Base-by-base conservation (phyloP, 2,113 vertebrate species). In the Daubentonia madagascariensis region DNA sequence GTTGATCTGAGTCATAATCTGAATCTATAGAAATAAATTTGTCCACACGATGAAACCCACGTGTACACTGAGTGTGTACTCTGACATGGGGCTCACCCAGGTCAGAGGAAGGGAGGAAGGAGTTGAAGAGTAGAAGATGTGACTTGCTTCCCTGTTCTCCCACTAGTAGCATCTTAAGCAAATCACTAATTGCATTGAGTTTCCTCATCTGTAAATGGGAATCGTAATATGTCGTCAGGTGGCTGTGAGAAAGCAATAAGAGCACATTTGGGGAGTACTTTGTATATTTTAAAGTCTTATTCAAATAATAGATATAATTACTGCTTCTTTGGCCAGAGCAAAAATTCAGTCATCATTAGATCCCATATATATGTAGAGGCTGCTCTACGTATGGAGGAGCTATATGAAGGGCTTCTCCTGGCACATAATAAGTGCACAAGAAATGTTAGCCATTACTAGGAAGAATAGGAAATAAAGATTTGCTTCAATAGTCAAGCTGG, bases 381-480 rank as follows among this genome's bases (percentile, higher is more conserved):
- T n/a, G n/a, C n/a, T n/a, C n/a, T n/a, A n/a, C n/a, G n/a, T n/a
- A n/a, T n/a, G n/a, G 23, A 65, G 45, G 6, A 43, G 17, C 65
- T 50, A 1, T 54, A 14, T 23, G 57, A 52, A 63, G 52, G 23
- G 10, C 52, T 92, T 54, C 40, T 5, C n/a, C 45, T 40, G 22
- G 20, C 61, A 18, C 0, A 1, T 73, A 20, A 73, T n/a, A 40
- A 48, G 3, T 7, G 13, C 35, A 30, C 3, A 23, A 0, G 43
- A 68, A 18, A 32, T 4, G 54, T 65, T 11, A 78, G 28, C 2
- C 23, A 37, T 10, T 13, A 5, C 67, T 37, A 43, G 79, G 68
- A 54, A 48, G 59, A 59, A 25, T 0, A 20, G 4, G 54, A 57
- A 57, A 57, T 57, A 57, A 57, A 57, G 54, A 57, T 57, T 57